Evolutionary conservation across 2,888 invertebrate species (phyloP).

Genomic region (Sinotaia quadrata): DNA sequence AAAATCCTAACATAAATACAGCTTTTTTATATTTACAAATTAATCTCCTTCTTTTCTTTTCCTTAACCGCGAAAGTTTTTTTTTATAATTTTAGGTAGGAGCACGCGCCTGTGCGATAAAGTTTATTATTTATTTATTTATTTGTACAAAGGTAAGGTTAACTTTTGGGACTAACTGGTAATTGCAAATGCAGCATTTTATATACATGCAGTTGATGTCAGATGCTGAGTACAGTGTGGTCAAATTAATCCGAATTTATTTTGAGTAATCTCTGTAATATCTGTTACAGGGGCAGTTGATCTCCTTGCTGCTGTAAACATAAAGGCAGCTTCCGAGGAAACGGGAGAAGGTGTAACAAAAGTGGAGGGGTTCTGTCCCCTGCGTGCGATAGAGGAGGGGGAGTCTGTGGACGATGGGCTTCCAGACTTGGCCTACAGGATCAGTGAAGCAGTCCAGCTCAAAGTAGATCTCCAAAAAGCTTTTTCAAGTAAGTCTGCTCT

Average conservation of each 20-base stretch:
- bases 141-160: too few species aligned
- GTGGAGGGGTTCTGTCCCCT: constrained; percentile 33
- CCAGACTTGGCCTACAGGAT: constrained; percentile 43
- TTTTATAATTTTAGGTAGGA: too few species aligned
- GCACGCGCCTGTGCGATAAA: too few species aligned
- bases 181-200: too few species aligned
- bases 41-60: too few species aligned
- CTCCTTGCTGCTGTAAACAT: constrained; percentile 44
- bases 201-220: too few species aligned
- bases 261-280: not conserved
- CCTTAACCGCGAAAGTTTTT: too few species aligned
- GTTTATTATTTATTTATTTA: too few species aligned
- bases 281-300: constrained; percentile 50
- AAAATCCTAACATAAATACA: too few species aligned
- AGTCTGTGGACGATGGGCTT: constrained; percentile 18
- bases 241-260: not conserved
- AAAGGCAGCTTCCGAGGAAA: constrained; percentile 16
- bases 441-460: constrained; percentile 31
- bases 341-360: constrained; percentile 34
- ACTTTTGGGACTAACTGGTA: too few species aligned
- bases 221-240: too few species aligned
- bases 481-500: constrained; percentile 39
- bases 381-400: constrained; percentile 26
- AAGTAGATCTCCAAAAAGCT: constrained; percentile 33
- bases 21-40: too few species aligned